These are phyloP conservation scores for Trachelus iudaicus DNA, from an alignment of 2,888 invertebrate species.

Conservation along the genomic window DNA sequence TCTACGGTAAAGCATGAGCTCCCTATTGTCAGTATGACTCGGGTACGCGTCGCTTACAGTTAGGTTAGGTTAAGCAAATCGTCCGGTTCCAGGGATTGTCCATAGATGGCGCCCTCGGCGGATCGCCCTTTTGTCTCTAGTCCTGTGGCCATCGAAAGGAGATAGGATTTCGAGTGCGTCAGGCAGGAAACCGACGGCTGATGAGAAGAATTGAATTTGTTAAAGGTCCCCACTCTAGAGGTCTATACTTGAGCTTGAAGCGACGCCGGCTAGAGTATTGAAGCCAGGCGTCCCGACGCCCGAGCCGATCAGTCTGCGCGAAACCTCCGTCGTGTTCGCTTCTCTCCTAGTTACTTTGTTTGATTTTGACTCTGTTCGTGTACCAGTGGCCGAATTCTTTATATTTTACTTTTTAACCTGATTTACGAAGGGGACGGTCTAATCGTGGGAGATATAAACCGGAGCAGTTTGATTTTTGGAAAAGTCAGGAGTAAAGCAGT, in stretches of 20 bases:
- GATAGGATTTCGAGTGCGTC: background rate
- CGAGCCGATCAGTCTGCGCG: conserved; percentile 52
- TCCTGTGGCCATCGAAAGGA: background rate
- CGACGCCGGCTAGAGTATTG: conserved; percentile 28
- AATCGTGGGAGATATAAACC: background rate
- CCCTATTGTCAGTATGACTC: background rate
- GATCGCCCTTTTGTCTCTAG: background rate
- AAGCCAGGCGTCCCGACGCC: conserved; percentile 33
- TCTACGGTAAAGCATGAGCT: background rate
- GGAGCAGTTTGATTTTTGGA: background rate
- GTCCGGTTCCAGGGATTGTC: background rate
- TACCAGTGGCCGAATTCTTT: background rate
- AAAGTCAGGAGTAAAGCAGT: background rate
- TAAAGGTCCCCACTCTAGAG: conserved; percentile 14
- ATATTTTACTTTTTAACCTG: background rate
- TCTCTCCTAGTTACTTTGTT: conserved; percentile 12
- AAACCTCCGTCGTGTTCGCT: conserved; percentile 41
- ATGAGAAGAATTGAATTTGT: conserved; percentile 24
- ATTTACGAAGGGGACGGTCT: background rate
- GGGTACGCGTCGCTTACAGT: background rate
- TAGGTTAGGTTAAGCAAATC: background rate
- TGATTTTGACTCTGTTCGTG: background rate
- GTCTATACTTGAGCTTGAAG: conserved; percentile 44
- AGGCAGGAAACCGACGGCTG: conserved; percentile 21
- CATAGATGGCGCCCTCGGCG: background rate